Conservation (phyloP, 2,113 vertebrate genomes). For the Sarotherodon lohbergeri region DNA sequence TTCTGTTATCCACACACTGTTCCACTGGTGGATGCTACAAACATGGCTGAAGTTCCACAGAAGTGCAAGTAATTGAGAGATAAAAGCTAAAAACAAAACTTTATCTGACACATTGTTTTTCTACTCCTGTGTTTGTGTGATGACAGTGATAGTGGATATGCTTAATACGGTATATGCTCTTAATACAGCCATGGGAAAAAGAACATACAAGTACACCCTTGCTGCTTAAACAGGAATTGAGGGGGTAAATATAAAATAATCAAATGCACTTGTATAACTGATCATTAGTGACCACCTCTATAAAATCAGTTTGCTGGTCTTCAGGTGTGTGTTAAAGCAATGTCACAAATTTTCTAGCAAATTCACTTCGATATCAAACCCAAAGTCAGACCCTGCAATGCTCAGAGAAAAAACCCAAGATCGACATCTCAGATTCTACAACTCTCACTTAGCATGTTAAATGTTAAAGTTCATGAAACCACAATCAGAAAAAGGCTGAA, state of each 20-base stretch:
- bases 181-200: too few species aligned
- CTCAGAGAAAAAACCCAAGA: too few species aligned
- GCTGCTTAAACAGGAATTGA: background rate
- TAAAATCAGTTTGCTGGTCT: too few species aligned
- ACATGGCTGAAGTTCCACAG: background rate
- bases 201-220: background rate
- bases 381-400: too few species aligned
- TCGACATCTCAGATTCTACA: background rate
- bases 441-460: background rate
- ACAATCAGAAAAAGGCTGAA: background rate
- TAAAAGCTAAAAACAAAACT: background rate
- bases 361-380: too few species aligned
- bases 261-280: too few species aligned
- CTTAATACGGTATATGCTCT: background rate
- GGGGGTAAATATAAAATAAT: too few species aligned
- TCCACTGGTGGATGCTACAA: background rate
- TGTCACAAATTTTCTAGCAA: too few species aligned
- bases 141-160: background rate
- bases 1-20: background rate
- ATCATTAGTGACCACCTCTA: too few species aligned
- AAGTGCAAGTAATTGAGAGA: background rate
- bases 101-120: background rate
- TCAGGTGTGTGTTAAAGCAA: too few species aligned
- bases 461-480: background rate
- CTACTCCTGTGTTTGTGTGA: background rate